Conservation (phyloP, 92 coral and sea anemone genomes). For the Palythoa grandis region DNA sequence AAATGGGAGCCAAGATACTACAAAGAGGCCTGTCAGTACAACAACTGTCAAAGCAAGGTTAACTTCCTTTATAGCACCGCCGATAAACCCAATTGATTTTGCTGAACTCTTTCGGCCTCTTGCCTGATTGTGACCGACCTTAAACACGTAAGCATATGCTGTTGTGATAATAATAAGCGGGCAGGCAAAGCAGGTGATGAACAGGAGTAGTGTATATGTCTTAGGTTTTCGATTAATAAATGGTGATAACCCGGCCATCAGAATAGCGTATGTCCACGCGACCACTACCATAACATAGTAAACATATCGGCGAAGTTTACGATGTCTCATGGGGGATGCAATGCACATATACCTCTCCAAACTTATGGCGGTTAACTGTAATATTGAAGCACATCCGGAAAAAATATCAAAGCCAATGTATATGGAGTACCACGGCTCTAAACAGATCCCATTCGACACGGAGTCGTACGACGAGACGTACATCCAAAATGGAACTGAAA, state of each 20-base stretch:
- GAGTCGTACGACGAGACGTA: constrained; percentile 64
- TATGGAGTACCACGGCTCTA: constrained; percentile 52
- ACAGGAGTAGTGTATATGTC: constrained; percentile 57
- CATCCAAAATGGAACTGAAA: constrained; percentile 88
- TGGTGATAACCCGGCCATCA: constrained; percentile 66
- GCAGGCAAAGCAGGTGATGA: constrained; percentile 64
- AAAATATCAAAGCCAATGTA: constrained; percentile 79
- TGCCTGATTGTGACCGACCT: constrained; percentile 71
- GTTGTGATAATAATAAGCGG: constrained; percentile 71
- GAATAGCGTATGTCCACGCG: constrained; percentile 71
- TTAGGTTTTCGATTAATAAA: constrained; percentile 49
- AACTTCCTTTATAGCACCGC: constrained; percentile 70
- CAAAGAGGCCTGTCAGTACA: constrained; percentile 75
- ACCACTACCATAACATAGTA: constrained; percentile 64
- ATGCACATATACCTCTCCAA: constrained; percentile 82
- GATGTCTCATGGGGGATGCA: constrained; percentile 78
- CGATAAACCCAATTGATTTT: constrained; percentile 65
- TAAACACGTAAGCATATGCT: constrained; percentile 72
- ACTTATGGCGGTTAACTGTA: constrained; percentile 59
- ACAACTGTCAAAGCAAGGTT: constrained; percentile 75
- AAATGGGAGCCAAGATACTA: constrained; percentile 86
- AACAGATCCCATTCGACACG: constrained; percentile 48
- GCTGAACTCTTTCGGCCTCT: constrained; percentile 48
- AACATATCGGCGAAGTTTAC: constrained; percentile 60
- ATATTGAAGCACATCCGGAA: constrained; percentile 90